A percentile compares a stretch with the other conserved stretches of the same genome.
Conservation (phyloP, 2,888 invertebrate genomes). For the Teleiodes luculella region DNA sequence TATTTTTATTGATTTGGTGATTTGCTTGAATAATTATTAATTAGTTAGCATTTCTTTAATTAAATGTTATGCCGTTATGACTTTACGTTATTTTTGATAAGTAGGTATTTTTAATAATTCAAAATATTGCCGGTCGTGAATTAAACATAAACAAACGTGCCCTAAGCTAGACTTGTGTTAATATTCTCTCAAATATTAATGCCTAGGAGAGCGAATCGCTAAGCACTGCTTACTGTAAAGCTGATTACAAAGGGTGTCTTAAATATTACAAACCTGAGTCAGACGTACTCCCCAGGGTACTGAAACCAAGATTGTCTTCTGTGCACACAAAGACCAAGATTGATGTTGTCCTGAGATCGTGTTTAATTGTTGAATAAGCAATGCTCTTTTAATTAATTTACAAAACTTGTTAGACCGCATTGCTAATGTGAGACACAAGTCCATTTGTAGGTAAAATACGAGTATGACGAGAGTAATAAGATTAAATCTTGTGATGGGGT, state of each 20-base stretch:
- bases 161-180: background rate
- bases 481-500: too few species aligned
- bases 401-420: too few species aligned
- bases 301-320: background rate
- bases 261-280: conserved; percentile 36
- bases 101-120: too few species aligned
- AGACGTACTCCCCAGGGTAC: conserved; percentile 12
- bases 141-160: background rate
- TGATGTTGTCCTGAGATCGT: background rate
- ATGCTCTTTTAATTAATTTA: background rate
- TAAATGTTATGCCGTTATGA: too few species aligned
- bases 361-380: background rate
- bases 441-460: too few species aligned
- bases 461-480: too few species aligned
- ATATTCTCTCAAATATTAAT: conserved; percentile 11
- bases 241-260: conserved; percentile 39
- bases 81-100: too few species aligned
- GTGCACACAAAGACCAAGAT: conserved; percentile 22
- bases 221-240: conserved; percentile 26
- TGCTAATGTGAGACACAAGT: too few species aligned
- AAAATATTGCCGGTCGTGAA: too few species aligned
- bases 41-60: too few species aligned
- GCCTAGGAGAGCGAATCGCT: conserved; percentile 20
- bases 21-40: too few species aligned
- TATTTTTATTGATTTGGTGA: too few species aligned